Base-by-base conservation (phyloP, 2,888 invertebrate species). In the Shargacucullia verbasci region DNA sequence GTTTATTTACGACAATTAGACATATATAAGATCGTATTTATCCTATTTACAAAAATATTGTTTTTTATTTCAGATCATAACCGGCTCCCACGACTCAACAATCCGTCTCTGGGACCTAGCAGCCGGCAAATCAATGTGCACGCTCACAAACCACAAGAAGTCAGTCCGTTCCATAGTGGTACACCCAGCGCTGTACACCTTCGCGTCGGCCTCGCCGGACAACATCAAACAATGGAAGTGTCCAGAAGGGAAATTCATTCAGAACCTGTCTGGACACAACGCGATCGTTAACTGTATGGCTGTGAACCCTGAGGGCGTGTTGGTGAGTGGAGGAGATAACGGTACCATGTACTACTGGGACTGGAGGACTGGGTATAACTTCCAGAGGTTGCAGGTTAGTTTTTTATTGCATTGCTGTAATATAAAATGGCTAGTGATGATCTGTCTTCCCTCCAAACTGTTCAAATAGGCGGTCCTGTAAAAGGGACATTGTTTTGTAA, bases 201-300 rank as follows among this genome's bases (percentile, higher is more conserved):
- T 99, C 90, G 99, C 98, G 0, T 99, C 99, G 0, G 99, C 98
- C 0, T 99, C 99, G 0, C 99, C 99, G 0, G 99, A 99, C 86
- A 99, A 99, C 85, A 98, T 99, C 68, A 99, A 99, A 85, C 99
- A 99, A 85, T 99, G 99, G 99, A 98, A 98, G 86, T 99, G 99
- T 82, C 99, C 99, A 0, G 98, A 99, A 78, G 99, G 99, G 1
- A 98, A 98, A 84, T 99, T 99, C 84, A 97, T 99, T 37, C 99
- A 99, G 99, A 99, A 99, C 87, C 94, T 99, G 54, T 97, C 98
- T 0, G 99, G 99, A 0, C 99, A 99, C 87, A 99, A 98, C 87
- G 98, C 99, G 0, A 99, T 99, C 70, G 96, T 99, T 27, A 99
- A 99, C 92, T 98, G 99, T 79, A 95, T 99, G 90, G 99, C 98